Percentiles rank a stretch among this genome's conserved stretches.
Conservation (phyloP, 1,140 invertebrate species). For the Lycorma delicatula region DNA sequence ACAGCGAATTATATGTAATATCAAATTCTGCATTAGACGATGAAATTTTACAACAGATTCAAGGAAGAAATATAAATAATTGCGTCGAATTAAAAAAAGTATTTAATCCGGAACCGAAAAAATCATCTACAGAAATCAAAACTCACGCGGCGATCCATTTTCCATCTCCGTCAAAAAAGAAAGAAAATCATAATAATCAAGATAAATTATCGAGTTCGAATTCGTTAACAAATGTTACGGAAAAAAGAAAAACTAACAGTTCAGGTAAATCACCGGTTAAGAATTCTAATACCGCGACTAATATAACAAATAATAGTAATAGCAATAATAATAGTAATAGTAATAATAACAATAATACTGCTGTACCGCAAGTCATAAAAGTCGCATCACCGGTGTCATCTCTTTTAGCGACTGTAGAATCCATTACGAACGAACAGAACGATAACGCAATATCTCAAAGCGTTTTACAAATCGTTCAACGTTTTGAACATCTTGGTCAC, state of each 20-base stretch:
- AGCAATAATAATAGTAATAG: too few species aligned
- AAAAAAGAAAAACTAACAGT: neutral
- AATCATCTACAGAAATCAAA: neutral
- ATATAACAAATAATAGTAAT: too few species aligned
- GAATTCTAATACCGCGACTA: too few species aligned
- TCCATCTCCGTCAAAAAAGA: neutral
- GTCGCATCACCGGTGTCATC: constrained; percentile 21
- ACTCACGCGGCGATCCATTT: constrained; percentile 1
- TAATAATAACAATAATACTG: too few species aligned
- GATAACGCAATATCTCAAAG: constrained; percentile 16
- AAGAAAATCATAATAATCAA: too few species aligned
- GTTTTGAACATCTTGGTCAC: constrained; percentile 29
- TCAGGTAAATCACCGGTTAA: neutral
- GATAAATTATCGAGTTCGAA: too few species aligned
- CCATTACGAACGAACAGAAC: constrained; percentile 6
- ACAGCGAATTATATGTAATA: constrained; percentile 28
- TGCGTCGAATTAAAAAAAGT: neutral
- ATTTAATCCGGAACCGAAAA: constrained; percentile 9
- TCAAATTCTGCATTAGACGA: constrained; percentile 29
- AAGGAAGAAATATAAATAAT: constrained; percentile 11
- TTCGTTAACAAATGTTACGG: too few species aligned
- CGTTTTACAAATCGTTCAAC: constrained; percentile 30
- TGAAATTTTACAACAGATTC: constrained; percentile 21
- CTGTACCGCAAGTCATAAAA: constrained; percentile 18
- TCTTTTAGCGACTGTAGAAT: constrained; percentile 10